Conservation (phyloP, 1,140 invertebrate species). For the Lycorma delicatula region DNA sequence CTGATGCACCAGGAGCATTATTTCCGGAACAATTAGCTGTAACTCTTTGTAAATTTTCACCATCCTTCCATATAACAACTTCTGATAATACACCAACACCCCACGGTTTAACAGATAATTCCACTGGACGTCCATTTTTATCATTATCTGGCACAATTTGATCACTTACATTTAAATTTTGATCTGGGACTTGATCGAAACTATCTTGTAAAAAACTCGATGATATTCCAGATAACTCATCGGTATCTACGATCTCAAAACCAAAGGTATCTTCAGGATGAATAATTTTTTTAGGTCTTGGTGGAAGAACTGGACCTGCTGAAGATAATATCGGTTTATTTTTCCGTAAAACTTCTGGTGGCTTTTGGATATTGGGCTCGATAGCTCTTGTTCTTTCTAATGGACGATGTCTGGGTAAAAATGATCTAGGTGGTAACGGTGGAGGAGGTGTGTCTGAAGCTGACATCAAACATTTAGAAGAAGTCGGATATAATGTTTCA, state of each 20-base stretch:
- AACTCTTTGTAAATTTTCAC: conserved; percentile 2
- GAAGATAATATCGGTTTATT: conserved; percentile 29
- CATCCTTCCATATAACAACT: conserved; percentile 18
- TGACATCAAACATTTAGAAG: conserved; percentile 1
- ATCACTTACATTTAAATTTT: not conserved
- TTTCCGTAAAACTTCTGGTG: conserved; percentile 27
- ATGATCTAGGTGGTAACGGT: conserved; percentile 36
- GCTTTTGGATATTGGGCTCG: conserved; percentile 16
- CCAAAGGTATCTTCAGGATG: conserved; percentile 61
- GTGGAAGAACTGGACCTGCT: conserved; percentile 26
- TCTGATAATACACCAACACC: not conserved
- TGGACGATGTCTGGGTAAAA: conserved; percentile 30
- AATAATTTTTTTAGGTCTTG: conserved; percentile 27
- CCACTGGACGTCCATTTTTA: not conserved
- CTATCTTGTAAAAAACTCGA: conserved; percentile 22
- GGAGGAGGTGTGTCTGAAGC: conserved; percentile 32
- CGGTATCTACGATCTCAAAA: conserved; percentile 69
- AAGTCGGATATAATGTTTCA: conserved; percentile 35
- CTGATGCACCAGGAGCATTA: too few species aligned
- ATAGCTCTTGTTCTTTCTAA: conserved; percentile 38
- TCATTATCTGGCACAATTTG: not conserved
- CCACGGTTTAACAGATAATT: conserved; percentile 2
- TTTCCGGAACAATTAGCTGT: too few species aligned
- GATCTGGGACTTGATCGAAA: conserved; percentile 8
- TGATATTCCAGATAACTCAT: conserved; percentile 42